Conservation (phyloP, 2,113 vertebrate species). For the Toxotes jaculatrix region DNA sequence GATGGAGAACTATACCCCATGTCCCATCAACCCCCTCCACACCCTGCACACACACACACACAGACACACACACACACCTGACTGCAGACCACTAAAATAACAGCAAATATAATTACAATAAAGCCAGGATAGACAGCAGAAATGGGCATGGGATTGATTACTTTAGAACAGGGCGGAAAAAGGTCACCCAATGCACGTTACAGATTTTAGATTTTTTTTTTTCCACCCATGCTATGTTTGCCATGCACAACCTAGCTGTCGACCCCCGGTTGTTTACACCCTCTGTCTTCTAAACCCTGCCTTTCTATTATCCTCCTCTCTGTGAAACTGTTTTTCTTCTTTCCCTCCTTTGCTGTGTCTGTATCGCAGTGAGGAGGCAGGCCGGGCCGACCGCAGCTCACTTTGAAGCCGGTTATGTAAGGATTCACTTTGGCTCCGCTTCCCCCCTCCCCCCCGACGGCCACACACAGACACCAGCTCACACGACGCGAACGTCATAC, state of each 20-base stretch:
- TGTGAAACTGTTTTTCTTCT: not conserved
- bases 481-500: not conserved
- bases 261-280: constrained; percentile 29
- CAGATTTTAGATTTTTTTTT: not conserved
- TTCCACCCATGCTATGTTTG: not conserved
- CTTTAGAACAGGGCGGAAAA: not conserved
- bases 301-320: constrained; percentile 20
- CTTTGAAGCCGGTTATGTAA: constrained; percentile 67
- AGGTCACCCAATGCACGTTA: not conserved
- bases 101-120: constrained; percentile 6
- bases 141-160: not conserved
- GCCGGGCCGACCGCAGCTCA: constrained; percentile 29
- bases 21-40: constrained; percentile 24
- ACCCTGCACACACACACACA: not conserved
- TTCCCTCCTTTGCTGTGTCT: constrained; percentile 31
- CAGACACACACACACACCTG: not conserved
- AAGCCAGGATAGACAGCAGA: constrained; percentile 1
- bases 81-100: constrained; percentile 35
- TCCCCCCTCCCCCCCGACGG: constrained; percentile 31
- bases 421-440: constrained; percentile 39
- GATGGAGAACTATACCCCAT: not conserved
- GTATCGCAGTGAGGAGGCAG: not conserved
- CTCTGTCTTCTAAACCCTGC: not conserved
- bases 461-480: constrained; percentile 11
- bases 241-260: constrained; percentile 3